Conservation (phyloP, 2,888 invertebrate species). For the Amitus sp. region DNA sequence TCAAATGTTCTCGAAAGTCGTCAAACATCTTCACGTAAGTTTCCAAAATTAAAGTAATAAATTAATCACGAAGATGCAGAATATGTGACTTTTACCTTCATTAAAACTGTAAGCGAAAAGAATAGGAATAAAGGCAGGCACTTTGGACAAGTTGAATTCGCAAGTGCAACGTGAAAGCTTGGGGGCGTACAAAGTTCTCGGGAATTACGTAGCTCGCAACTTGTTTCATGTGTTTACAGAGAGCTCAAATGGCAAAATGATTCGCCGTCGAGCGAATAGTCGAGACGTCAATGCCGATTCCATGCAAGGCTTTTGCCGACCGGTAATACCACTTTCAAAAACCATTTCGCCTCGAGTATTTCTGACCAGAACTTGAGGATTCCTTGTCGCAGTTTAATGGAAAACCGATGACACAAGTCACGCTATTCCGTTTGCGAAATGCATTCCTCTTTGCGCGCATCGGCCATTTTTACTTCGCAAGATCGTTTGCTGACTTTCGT, state of each 20-base stretch:
- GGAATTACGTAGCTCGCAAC: constrained; percentile 4
- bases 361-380: background rate
- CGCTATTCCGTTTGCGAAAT: background rate
- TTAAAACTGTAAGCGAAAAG: too few relatives aligned
- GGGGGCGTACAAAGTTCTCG: background rate
- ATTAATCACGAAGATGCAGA: too few relatives aligned
- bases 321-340: constrained; percentile 13
- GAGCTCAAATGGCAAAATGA: constrained; percentile 7
- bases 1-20: too few relatives aligned
- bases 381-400: background rate
- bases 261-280: constrained; percentile 8
- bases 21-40: constrained; percentile 47
- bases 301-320: constrained; percentile 9
- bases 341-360: constrained; percentile 7
- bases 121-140: background rate
- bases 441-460: background rate
- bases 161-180: background rate
- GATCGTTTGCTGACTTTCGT: too few relatives aligned
- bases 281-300: constrained; percentile 10
- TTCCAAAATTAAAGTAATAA: too few relatives aligned
- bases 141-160: background rate
- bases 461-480: too few relatives aligned
- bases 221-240: constrained; percentile 9
- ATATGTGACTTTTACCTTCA: too few relatives aligned
- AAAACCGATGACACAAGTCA: constrained; percentile 2